Evolutionary conservation across 2,113 vertebrate species (phyloP), one percentile per base, ranked within the genome.

Genomic region (Lagopus muta): DNA sequence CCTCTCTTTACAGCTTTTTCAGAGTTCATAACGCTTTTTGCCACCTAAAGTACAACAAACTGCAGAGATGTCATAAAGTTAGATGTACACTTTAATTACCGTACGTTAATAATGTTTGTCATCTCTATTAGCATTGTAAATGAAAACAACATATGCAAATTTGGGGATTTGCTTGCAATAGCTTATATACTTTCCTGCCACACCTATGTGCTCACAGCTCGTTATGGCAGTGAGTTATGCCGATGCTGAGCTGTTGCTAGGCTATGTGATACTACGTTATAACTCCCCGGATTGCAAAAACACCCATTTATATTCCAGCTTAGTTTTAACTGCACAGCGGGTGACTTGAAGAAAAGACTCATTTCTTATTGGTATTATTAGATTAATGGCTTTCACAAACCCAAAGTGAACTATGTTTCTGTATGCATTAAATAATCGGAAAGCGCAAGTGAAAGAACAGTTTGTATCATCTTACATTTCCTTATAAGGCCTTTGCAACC

Each of bases 21-120:
- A 24, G 60, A 61, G 54, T 42, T 79, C 61, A 25, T 6, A 78
- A 85, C 13, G 36, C 32, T 86, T 87, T 76, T 74, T 48, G 75
- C 58, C 92, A 65, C 40, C 48, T 30, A 54, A 78, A 94, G 36
- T 45, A 85, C 90, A 87, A 89, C 70, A 58, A 95, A 81, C 58
- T 15, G 36, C 16, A 60, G 67, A 85, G 45, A 92, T 67, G 58
- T 73, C 82, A 67, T n/a, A 52, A 83, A 84, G 74, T 67, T 92
- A 77, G 82, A 83, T 19, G 34, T 3, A 3, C 16, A 8, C 80
- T 90, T 90, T 84, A 92, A 93, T 78, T 86, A 75, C n/a, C 10
- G n/a, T 7, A 32, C 13, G 1, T 90, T 82, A 93, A 62, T 78
- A 75, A 48, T 6, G 32, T 90, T 32, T 83, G 71, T 76, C 83